A percentile compares a stretch with the other conserved stretches of the same genome.
Evolutionary conservation across 2,888 invertebrate genomes (phyloP).

Genomic region (Acanthosepion lycidas): DNA sequence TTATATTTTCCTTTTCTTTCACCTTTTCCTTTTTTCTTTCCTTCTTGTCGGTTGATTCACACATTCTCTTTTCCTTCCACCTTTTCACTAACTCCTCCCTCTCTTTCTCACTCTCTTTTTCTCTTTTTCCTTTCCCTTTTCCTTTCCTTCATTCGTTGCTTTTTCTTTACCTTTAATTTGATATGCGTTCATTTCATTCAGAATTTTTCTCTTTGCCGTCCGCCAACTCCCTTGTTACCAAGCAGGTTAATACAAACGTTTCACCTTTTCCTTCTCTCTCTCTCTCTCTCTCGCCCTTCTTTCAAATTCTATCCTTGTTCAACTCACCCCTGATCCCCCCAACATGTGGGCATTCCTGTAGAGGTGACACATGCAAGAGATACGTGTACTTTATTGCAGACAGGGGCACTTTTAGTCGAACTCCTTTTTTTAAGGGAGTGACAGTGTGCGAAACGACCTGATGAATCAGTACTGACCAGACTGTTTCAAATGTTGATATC

Average conservation of each 20-base stretch:
- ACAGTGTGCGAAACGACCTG: background rate
- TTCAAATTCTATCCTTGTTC: background rate
- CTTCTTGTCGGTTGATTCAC: too few relatives aligned
- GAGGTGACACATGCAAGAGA: background rate
- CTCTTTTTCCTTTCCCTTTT: background rate
- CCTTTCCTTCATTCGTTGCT: background rate
- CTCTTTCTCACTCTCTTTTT: fast-evolving
- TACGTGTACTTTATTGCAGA: background rate
- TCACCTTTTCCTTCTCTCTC: background rate
- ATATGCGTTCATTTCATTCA: background rate
- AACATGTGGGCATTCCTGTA: background rate
- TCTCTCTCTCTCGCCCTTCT: background rate
- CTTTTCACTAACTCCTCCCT: background rate
- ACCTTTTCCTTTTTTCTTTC: background rate
- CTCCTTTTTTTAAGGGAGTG: background rate
- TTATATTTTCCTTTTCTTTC: background rate
- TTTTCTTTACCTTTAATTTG: background rate
- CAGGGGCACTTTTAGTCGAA: background rate
- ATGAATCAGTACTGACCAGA: background rate
- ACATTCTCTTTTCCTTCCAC: background rate
- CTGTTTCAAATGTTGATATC: background rate
- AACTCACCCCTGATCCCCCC: background rate
- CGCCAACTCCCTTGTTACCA: fast-evolving
- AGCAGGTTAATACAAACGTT: too few relatives aligned
- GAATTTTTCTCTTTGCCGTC: background rate